These are phyloP conservation scores for Kryptolebias marmoratus DNA, from an alignment of 2,113 vertebrate genomes.

Conservation along the genomic window DNA sequence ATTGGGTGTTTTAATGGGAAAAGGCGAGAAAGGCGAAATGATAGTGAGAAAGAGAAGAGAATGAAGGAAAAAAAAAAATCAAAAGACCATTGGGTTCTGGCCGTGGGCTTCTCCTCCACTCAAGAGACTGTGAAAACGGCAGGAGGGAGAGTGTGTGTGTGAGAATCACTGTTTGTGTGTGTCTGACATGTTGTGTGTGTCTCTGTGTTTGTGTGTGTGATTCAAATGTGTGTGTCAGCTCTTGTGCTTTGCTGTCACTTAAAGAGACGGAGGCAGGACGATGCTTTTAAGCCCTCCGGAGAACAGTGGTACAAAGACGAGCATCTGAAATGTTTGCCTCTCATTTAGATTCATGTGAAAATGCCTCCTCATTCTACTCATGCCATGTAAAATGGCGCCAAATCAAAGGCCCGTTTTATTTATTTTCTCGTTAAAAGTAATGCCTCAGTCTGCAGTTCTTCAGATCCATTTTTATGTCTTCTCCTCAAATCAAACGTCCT, in stretches of 20 bases:
- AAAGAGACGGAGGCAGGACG: constrained; percentile 54
- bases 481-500: constrained; percentile 59
- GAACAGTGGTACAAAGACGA: constrained; percentile 55
- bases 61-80: constrained; percentile 11
- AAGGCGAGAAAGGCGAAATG: constrained; percentile 37
- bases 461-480: constrained; percentile 63
- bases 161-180: constrained; percentile 25
- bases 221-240: constrained; percentile 35
- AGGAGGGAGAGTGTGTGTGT: constrained; percentile 51
- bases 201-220: constrained; percentile 23
- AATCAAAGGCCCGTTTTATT: constrained; percentile 66
- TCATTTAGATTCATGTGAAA: constrained; percentile 51
- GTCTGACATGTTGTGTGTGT: constrained; percentile 41
- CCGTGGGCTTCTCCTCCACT: constrained; percentile 70
- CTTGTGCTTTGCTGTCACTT: constrained; percentile 64
- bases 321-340: constrained; percentile 61
- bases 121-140: constrained; percentile 71
- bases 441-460: constrained; percentile 36
- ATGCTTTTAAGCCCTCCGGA: constrained; percentile 60
- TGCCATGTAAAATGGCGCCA: constrained; percentile 54
- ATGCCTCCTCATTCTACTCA: constrained; percentile 45
- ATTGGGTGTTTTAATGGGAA: constrained; percentile 56
- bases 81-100: constrained; percentile 70
- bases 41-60: constrained; percentile 36
- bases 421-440: constrained; percentile 63